Conservation (phyloP, 2,797 vertebrate genomes). For the Chloroceryle amazona region DNA sequence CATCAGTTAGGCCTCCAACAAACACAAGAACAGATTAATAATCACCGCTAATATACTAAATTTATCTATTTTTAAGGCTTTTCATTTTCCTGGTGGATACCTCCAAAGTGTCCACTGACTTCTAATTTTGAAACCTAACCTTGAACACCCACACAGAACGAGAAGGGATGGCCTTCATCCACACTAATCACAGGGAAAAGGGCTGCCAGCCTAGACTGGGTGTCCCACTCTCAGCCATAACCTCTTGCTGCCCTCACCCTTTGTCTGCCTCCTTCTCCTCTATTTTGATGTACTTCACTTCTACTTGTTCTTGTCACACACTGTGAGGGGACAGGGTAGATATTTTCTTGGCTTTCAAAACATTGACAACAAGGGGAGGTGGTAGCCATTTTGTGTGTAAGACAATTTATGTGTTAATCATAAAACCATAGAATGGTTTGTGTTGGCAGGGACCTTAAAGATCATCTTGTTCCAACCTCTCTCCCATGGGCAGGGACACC, state of each 20-base stretch:
- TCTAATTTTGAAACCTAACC: background rate
- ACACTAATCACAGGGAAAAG: rapidly evolving
- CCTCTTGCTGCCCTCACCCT: rapidly evolving
- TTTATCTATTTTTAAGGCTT: background rate
- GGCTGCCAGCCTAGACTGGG: rapidly evolving
- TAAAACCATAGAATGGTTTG: too few relatives aligned
- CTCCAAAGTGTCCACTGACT: background rate
- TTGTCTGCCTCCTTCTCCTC: background rate
- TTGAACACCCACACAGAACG: rapidly evolving
- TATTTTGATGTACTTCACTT: background rate
- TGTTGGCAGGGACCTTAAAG: too few relatives aligned
- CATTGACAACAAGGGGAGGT: background rate
- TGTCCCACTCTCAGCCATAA: rapidly evolving
- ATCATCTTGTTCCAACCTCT: too few relatives aligned
- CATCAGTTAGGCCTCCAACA: background rate
- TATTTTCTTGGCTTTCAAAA: background rate
- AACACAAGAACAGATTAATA: background rate
- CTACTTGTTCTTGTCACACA: rapidly evolving
- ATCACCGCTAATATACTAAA: background rate
- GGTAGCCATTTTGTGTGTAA: background rate
- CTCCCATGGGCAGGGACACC: too few relatives aligned
- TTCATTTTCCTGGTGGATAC: background rate
- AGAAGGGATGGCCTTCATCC: background rate
- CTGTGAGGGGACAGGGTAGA: rapidly evolving
- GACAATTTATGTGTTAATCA: rapidly evolving